These are phyloP conservation scores for Thryonomys swinderianus DNA, from an alignment of 2,113 vertebrate species.

Conservation along the genomic window DNA sequence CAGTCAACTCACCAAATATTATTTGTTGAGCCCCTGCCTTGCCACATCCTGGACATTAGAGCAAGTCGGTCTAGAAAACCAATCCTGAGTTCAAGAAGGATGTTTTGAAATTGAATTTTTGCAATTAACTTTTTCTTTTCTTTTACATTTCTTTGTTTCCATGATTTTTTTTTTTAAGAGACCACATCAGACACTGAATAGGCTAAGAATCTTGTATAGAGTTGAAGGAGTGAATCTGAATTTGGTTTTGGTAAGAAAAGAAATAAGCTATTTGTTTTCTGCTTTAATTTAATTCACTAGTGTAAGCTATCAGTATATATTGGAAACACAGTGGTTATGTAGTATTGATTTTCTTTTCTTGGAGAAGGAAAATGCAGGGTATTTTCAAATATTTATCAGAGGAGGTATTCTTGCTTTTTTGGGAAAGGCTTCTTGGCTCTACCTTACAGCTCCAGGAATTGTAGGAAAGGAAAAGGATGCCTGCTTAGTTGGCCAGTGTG, in stretches of 20 bases:
- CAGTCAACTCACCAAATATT: not conserved
- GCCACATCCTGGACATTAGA: not conserved
- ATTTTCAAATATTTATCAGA: conserved; percentile 1
- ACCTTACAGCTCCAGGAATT: not conserved
- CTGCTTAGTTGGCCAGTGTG: not conserved
- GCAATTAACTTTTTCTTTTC: not conserved
- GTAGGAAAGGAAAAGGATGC: not conserved
- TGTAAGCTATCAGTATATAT: conserved; percentile 15
- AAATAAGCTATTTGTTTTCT: not conserved
- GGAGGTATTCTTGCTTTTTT: not conserved
- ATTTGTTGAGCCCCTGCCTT: not conserved
- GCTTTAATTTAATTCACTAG: conserved; percentile 21
- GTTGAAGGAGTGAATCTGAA: not conserved
- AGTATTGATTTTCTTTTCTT: conserved; percentile 28
- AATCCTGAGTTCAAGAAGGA: not conserved
- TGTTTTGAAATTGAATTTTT: not conserved
- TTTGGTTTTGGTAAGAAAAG: conserved; percentile 20
- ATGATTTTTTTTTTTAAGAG: not conserved
- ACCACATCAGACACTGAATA: not conserved
- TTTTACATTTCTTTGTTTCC: not conserved
- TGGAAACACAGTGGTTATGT: not conserved
- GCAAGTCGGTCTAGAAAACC: not conserved
- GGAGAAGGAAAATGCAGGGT: not conserved
- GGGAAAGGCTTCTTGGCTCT: not conserved
- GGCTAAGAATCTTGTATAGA: not conserved